Evolutionary conservation across 2,113 vertebrate species (phyloP), one percentile per base, ranked within the genome.

Genomic region (Scortum barcoo): DNA sequence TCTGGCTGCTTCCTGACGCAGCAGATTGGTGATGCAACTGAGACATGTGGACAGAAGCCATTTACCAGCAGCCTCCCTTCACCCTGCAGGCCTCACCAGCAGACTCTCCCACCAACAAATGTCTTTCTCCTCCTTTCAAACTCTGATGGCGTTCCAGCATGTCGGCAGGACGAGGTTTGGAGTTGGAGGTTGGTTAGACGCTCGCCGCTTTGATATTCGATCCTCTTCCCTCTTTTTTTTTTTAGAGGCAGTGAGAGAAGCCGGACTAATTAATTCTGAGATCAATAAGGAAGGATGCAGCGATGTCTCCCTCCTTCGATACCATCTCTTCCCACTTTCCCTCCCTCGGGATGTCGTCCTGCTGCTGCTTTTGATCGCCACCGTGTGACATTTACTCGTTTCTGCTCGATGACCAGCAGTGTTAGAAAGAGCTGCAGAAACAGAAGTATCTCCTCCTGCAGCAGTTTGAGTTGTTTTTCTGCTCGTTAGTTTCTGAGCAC

Each of bases 261-360:
- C 72, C 13, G 30, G 36, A 67, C 75, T 78, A 75, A 89, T 85
- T 86, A 78, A 73, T 71, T 74, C 62, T 71, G 38, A 80, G 83
- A 86, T 92, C 89, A 82, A 92, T 92, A 53, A n/a, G 53, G 22
- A 78, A 20, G 57, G 83, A 80, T 57, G 76, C 53, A 66, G 74
- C 80, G 42, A 44, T 65, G 73, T 66, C 77, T 62, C 67, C n/a
- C 53, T 79, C 86, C 86, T 26, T 85, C 67, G 8, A 81, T 83
- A 70, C 83, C 7, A 1, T 28, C 63, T 67, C 72, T 50, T 67
- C 24, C 60, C 76, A 40, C 63, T 71, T 72, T 40, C 51, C 20
- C 65, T 74, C 73, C 73, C 13, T 80, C 26, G 0, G 24, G n/a
- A n/a, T 19, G 48, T 78, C 30, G 50, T 65, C 58, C 62, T 65